Evolutionary conservation across 1,140 invertebrate genomes (phyloP).

Genomic region (Drosophila leontia): DNA sequence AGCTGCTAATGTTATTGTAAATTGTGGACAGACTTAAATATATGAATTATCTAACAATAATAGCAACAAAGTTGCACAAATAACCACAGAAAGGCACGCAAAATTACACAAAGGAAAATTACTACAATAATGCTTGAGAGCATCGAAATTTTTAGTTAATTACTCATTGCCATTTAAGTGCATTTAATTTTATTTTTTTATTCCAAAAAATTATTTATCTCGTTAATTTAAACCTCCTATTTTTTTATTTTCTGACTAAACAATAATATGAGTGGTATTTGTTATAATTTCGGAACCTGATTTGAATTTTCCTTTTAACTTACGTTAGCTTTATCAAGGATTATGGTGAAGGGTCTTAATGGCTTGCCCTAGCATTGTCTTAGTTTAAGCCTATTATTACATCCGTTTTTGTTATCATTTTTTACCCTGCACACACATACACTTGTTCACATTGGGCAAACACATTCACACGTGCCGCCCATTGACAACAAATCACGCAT

Average conservation of each 20-base stretch:
- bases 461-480: conserved; percentile 59
- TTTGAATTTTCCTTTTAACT: background rate
- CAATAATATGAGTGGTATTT: background rate
- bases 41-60: conserved; percentile 24
- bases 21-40: conserved; percentile 20
- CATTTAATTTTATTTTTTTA: background rate
- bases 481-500: conserved; percentile 74
- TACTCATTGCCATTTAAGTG: no score
- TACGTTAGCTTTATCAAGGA: background rate
- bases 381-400: background rate
- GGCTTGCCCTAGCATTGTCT: background rate
- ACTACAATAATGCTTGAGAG: no score
- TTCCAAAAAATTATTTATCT: background rate
- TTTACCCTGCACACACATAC: conserved; percentile 1
- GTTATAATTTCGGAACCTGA: no score
- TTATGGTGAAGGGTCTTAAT: background rate
- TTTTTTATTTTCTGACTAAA: background rate
- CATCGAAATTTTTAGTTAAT: background rate
- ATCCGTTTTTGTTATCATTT: background rate
- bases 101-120: conserved; percentile 10
- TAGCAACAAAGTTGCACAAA: conserved; percentile 29
- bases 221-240: no score
- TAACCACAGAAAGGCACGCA: conserved; percentile 38
- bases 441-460: background rate
- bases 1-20: conserved; percentile 30